Evolutionary conservation across 1,140 invertebrate species (phyloP), one percentile per base, ranked within the genome.

Genomic region (Hycleus cichorii): DNA sequence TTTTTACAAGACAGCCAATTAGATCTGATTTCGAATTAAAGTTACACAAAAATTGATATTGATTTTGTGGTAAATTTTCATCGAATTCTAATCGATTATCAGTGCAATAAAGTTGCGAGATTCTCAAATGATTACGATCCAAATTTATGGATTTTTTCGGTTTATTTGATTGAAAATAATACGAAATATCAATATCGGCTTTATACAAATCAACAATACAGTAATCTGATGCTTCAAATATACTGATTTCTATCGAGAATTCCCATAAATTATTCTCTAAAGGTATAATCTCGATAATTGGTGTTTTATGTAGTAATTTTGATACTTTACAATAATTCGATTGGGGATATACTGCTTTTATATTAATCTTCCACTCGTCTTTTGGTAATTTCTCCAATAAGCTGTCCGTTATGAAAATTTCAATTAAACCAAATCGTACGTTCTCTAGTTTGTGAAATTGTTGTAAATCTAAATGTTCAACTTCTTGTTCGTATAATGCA

Each of bases 351-450:
- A 25, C 43, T n/a, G 56, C 18, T 43, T 18, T 56, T 40, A 51
- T 53, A n/a, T 9, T 52, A 2, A 64, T 46, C 24, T 42, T 53
- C 53, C 62, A 62, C 8, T 57, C 18, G 5, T 47, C 40, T 7
- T 46, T 39, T 26, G 32, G 4, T 12, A 64, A 43, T n/a, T 62
- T 57, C 43, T 47, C 39, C 9, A 51, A 27, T 8, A 64, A 27
- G 26, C 39, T 39, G 25, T 48, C 44, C 10, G 45, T 47, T 43
- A 61, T 61, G 38, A 46, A 53, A 38, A 62, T 39, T 46, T 64
- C 63, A 42, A 62, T 39, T 45, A 64, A 59, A 48, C 55, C 61
- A 57, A 62, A 64, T 38, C 62, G 62, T 47, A 51, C 47, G 48
- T 56, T 60, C 25, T 59, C 48, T 46, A 24, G 32, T 24, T 52